These are phyloP conservation scores for Rissa tridactyla DNA, from an alignment of 2,113 vertebrate species.

Conservation along the genomic window DNA sequence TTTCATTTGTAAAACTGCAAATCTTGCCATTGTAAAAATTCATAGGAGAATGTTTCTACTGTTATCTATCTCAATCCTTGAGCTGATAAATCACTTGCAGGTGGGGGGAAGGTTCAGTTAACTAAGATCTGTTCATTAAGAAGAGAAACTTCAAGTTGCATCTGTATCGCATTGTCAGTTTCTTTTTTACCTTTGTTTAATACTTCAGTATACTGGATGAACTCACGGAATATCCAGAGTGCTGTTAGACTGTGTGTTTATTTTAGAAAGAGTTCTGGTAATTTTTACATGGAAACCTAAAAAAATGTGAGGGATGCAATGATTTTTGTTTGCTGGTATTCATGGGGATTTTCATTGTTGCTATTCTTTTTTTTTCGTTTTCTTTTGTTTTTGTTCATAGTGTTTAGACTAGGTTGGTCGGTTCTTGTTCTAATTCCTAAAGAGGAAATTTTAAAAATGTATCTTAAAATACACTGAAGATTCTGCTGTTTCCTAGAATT, in stretches of 20 bases:
- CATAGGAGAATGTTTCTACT: background rate
- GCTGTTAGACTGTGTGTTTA: background rate
- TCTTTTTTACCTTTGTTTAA: background rate
- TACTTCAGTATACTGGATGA: background rate
- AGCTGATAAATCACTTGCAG: background rate
- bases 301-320: background rate
- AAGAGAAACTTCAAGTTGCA: background rate
- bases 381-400: background rate
- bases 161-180: background rate
- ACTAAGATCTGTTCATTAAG: background rate
- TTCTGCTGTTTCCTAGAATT: background rate
- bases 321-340: background rate
- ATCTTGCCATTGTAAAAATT: background rate
- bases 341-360: background rate
- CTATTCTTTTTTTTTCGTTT: background rate
- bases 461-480: background rate
- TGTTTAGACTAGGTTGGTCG: background rate
- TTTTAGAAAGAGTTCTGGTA: background rate
- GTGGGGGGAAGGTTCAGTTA: background rate
- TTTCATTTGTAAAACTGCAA: background rate
- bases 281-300: background rate
- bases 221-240: background rate
- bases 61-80: background rate
- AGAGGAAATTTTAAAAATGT: background rate
- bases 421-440: background rate